Conservation (phyloP, 2,888 invertebrate genomes). For the Litoditis marina region DNA sequence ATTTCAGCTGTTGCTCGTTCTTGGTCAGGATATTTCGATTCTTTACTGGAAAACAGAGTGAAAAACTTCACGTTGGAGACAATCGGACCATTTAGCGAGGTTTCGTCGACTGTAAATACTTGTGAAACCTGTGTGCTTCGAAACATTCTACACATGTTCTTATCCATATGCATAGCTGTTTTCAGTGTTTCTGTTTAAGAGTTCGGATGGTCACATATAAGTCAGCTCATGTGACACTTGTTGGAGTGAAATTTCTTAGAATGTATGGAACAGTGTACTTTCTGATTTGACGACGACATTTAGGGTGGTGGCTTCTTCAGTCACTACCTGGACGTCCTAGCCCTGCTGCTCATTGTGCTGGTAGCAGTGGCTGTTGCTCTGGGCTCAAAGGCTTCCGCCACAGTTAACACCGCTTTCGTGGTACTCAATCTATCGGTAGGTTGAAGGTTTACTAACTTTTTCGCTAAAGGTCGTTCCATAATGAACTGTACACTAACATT, state of each 20-base stretch:
- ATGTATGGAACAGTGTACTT: too few species aligned
- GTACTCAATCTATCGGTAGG: conserved; percentile 36
- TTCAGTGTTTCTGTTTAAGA: background rate
- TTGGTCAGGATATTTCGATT: conserved; percentile 65
- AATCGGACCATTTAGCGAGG: conserved; percentile 10
- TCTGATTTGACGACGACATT: too few species aligned
- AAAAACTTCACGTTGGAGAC: conserved; percentile 49
- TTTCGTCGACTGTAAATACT: background rate
- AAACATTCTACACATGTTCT: too few species aligned
- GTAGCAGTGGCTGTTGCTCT: conserved; percentile 50
- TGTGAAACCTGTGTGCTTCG: background rate
- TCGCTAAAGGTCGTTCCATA: background rate
- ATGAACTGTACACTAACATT: too few species aligned
- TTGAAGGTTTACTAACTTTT: too few species aligned
- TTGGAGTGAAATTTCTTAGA: too few species aligned
- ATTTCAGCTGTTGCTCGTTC: conserved; percentile 64
- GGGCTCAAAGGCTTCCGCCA: conserved; percentile 63
- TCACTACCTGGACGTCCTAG: conserved; percentile 29
- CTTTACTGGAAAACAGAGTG: conserved; percentile 35
- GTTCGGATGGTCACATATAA: too few species aligned
- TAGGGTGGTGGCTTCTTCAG: conserved; percentile 29
- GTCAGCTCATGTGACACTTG: too few species aligned
- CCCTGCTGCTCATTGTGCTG: conserved; percentile 24
- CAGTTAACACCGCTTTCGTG: conserved; percentile 62
- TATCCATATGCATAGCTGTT: background rate